phyloP scores from a whole-genome alignment of 2,113 vertebrate species.

The Xyrauchen texanus region DNA sequence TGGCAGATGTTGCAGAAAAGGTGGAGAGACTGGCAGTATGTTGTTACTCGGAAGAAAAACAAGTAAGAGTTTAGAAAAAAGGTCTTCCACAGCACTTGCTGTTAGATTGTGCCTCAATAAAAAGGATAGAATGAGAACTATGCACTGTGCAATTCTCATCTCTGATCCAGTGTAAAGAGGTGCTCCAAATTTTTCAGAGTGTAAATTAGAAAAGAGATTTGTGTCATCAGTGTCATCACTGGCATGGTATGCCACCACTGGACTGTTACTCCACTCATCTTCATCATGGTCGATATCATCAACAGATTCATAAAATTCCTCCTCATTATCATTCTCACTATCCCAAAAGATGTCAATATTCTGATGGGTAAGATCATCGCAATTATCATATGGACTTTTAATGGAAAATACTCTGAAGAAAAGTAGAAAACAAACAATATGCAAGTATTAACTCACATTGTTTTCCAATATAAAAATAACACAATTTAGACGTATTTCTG shows the following conservation, averaged over 20 bases:
- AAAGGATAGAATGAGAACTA: background rate
- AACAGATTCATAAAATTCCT: background rate
- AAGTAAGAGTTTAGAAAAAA: background rate
- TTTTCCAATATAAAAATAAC: too few relatives aligned
- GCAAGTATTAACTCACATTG: too few relatives aligned
- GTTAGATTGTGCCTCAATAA: background rate
- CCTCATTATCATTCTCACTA: too few relatives aligned
- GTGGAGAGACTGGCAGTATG: background rate
- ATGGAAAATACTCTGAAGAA: too few relatives aligned
- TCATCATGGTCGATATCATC: background rate
- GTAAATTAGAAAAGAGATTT: background rate
- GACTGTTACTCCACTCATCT: background rate
- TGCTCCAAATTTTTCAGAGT: background rate
- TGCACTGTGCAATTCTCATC: background rate
- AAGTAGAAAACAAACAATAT: too few relatives aligned
- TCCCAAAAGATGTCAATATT: too few relatives aligned
- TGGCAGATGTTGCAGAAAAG: background rate
- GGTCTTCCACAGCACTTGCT: background rate
- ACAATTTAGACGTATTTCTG: too few relatives aligned
- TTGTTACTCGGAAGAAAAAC: background rate
- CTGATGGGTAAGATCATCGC: too few relatives aligned
- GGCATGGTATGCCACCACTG: background rate
- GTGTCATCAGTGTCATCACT: background rate
- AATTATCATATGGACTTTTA: too few relatives aligned
- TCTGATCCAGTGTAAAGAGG: background rate